These are phyloP conservation scores for Stichopus chloronotus DNA, from an alignment of 35 echinoderm and acorn worm species.

Conservation along the genomic window DNA sequence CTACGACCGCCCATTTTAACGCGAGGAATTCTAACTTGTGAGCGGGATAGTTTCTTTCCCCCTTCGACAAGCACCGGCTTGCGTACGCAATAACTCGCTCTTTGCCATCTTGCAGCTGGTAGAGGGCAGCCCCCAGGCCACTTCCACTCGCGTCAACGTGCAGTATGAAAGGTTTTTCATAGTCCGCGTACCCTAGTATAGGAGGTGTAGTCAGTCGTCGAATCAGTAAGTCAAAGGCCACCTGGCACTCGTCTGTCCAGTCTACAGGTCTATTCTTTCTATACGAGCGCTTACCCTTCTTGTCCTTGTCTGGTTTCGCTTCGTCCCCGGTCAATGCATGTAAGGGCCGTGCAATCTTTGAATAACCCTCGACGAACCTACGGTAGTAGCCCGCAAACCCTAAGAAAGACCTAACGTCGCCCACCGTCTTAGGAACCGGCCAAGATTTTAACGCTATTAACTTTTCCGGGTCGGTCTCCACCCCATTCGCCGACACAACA, in stretches of 20 bases:
- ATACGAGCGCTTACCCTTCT: not conserved
- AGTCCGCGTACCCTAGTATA: constrained; percentile 58
- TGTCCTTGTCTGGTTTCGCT: not conserved
- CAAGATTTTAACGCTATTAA: constrained; percentile 26
- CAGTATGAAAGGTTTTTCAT: constrained; percentile 36
- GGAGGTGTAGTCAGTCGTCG: constrained; percentile 37
- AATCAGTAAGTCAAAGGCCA: constrained; percentile 37
- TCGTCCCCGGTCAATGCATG: constrained; percentile 48
- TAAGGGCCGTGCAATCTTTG: constrained; percentile 65
- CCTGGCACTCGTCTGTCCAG: constrained; percentile 5
- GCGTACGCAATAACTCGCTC: no score
- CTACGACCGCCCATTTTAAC: no score
- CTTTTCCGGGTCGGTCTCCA: constrained; percentile 72
- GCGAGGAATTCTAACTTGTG: no score
- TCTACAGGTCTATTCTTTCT: not conserved
- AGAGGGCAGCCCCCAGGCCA: constrained; percentile 46
- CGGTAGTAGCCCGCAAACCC: constrained; percentile 73
- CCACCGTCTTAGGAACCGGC: constrained; percentile 57
- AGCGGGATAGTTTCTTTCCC: no score
- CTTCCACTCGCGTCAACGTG: constrained; percentile 56
- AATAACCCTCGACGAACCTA: constrained; percentile 67
- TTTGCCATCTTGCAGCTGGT: not conserved
- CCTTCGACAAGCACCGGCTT: no score
- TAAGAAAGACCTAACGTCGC: constrained; percentile 67
- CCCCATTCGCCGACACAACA: constrained; percentile 61